These are phyloP conservation scores for Suricata suricatta DNA, from an alignment of 2,113 vertebrate species.

Conservation along the genomic window DNA sequence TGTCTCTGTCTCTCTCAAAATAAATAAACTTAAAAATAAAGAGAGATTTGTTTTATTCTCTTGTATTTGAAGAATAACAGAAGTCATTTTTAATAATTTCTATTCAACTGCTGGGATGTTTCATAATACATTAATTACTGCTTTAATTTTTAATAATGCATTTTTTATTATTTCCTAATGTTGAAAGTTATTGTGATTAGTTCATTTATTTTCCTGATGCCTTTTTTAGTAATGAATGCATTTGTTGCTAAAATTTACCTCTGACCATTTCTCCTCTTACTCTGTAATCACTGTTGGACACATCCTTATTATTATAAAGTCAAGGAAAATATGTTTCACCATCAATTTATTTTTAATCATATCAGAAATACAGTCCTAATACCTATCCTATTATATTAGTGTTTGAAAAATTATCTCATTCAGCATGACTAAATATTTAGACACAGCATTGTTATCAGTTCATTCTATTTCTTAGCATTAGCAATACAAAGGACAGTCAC, in stretches of 20 bases:
- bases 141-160: conserved; percentile 37
- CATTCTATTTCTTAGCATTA: not conserved
- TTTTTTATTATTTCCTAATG: not conserved
- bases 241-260: not conserved
- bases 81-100: not conserved
- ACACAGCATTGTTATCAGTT: not conserved
- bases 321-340: not conserved
- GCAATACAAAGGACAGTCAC: not conserved
- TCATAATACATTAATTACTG: not conserved
- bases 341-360: not conserved
- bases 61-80: not conserved
- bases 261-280: not conserved
- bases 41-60: not conserved
- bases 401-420: not conserved
- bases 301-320: not conserved
- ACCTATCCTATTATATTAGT: not conserved
- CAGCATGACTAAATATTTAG: not conserved
- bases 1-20: too few relatives aligned
- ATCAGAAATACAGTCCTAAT: not conserved
- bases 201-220: not conserved
- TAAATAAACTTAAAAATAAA: too few relatives aligned
- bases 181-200: not conserved
- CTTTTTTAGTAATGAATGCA: not conserved
- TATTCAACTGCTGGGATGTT: not conserved
- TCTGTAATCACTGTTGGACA: not conserved